Conservation (phyloP, 64 coral and sea anemone genomes). For the Montipora foliosa region DNA sequence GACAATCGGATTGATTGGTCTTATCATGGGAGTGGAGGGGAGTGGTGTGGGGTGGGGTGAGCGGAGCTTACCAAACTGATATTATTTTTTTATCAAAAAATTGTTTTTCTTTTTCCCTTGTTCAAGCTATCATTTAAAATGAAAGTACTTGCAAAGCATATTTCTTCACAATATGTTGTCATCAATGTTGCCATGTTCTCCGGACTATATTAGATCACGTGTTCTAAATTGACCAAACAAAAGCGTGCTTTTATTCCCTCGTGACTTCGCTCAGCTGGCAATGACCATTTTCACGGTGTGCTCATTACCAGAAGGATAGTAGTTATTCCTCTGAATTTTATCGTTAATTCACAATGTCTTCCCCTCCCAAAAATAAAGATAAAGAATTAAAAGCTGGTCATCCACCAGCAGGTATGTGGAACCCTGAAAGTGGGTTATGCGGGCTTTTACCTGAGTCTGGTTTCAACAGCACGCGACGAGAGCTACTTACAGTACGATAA, state of each 20-base stretch:
- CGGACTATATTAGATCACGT: background rate
- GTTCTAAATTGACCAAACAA: background rate
- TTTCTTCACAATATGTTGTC: background rate
- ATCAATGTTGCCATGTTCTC: background rate
- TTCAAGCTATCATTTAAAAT: too few species aligned
- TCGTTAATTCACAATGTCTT: slow-evolving; percentile 59
- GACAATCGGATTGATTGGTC: too few species aligned
- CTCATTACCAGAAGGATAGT: background rate
- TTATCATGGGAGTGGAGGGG: too few species aligned
- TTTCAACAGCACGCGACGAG: background rate
- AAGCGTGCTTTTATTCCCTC: background rate
- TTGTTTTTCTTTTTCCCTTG: too few species aligned
- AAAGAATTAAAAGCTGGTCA: slow-evolving; percentile 91
- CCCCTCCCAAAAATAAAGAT: slow-evolving; percentile 73
- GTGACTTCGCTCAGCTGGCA: slow-evolving; percentile 49
- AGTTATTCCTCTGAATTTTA: background rate
- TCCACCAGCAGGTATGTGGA: slow-evolving; percentile 81
- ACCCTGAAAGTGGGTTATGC: background rate
- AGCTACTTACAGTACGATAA: too few species aligned
- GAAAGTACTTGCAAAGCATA: background rate
- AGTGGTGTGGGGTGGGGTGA: too few species aligned
- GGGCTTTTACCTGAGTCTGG: background rate
- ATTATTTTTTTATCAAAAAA: too few species aligned
- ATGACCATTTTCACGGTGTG: background rate
- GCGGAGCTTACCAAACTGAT: too few species aligned